These are phyloP conservation scores for Drosophila paulistorum DNA, from an alignment of 1,140 invertebrate genomes.

Conservation along the genomic window DNA sequence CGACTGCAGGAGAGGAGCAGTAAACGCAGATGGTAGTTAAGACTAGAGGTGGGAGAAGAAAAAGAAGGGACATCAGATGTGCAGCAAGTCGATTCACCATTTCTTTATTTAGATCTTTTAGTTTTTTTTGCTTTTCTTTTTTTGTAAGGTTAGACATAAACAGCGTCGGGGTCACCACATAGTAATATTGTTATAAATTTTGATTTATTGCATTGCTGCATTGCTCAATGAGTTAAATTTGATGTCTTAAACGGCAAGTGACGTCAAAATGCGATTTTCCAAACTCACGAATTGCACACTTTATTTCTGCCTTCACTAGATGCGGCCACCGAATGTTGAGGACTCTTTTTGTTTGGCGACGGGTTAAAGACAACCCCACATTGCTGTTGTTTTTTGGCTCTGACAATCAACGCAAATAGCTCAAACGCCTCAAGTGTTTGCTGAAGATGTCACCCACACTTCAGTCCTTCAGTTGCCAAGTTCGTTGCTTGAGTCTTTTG, in stretches of 20 bases:
- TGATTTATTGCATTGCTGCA: not conserved
- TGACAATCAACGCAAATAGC: slow-evolving; percentile 81
- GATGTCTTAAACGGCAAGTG: not conserved
- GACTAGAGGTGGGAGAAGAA: slow-evolving; percentile 43
- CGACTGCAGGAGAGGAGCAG: slow-evolving; percentile 22
- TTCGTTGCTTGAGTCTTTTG: slow-evolving; percentile 78
- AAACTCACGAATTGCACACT: not conserved
- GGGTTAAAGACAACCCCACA: slow-evolving; percentile 5
- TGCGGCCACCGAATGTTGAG: slow-evolving; percentile 1
- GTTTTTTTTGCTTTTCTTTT: not conserved
- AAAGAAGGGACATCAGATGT: slow-evolving; percentile 7
- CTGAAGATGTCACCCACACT: slow-evolving; percentile 80
- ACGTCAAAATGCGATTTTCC: not conserved
- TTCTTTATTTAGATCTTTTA: not conserved
- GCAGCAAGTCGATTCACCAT: not conserved
- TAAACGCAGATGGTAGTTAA: slow-evolving; percentile 21
- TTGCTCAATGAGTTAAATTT: not conserved
- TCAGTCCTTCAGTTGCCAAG: slow-evolving; percentile 51
- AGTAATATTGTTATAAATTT: not conserved
- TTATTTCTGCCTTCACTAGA: slow-evolving; percentile 6
- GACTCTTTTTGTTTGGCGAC: slow-evolving; percentile 13
- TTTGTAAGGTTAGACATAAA: not conserved
- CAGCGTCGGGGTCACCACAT: not conserved
- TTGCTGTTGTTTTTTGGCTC: slow-evolving; percentile 42
- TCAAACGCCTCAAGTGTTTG: slow-evolving; percentile 81